Evolutionary conservation across 2,888 invertebrate species (phyloP).

Genomic region (Petrolisthes manimaculis): DNA sequence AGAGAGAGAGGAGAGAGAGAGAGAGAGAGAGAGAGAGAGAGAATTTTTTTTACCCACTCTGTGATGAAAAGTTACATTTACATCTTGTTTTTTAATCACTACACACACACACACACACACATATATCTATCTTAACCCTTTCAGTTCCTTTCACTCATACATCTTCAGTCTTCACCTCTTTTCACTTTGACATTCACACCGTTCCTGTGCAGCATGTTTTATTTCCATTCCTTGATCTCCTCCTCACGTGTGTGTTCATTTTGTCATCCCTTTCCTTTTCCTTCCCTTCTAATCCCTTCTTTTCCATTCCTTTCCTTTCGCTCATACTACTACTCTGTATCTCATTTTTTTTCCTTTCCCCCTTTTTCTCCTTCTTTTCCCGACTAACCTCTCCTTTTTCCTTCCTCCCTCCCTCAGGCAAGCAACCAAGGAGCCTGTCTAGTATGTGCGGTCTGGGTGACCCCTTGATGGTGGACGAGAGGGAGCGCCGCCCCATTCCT

Average conservation of each 20-base stretch:
- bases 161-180: too few species aligned
- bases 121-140: too few species aligned
- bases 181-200: too few species aligned
- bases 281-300: background rate
- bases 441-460: conserved; percentile 83
- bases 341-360: too few species aligned
- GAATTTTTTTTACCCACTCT: too few species aligned
- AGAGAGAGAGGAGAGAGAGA: background rate
- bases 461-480: conserved; percentile 78
- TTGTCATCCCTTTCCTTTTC: too few species aligned
- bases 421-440: conserved; percentile 81
- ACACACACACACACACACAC: too few species aligned
- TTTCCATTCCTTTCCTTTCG: background rate
- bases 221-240: background rate
- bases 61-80: too few species aligned
- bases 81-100: too few species aligned
- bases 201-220: background rate
- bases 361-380: background rate
- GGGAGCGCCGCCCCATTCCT: conserved; percentile 81
- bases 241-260: too few species aligned
- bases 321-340: background rate
- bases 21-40: background rate
- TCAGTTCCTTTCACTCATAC: too few species aligned
- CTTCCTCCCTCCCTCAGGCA: conserved; percentile 73
- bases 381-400: background rate